Percentiles rank a stretch among this genome's conserved stretches.
Evolutionary conservation across 1,140 invertebrate species (phyloP).

Genomic region (Oryzaephilus surinamensis): DNA sequence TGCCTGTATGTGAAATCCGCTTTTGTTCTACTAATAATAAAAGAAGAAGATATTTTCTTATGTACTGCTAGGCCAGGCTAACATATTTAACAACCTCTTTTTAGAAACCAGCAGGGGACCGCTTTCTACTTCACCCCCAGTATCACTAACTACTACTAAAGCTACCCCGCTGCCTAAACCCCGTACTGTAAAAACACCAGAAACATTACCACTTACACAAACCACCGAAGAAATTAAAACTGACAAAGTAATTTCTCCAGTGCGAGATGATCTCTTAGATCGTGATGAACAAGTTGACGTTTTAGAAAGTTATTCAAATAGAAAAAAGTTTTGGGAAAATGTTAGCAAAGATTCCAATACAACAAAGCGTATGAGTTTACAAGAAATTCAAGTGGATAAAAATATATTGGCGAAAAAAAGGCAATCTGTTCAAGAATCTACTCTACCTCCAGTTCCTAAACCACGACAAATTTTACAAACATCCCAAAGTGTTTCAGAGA

Average conservation of each 20-base stretch:
- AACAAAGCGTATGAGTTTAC: constrained; percentile 26
- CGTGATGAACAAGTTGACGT: constrained; percentile 16
- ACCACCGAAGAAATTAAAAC: constrained; percentile 10
- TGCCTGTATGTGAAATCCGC: constrained; percentile 16
- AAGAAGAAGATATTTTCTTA: no score
- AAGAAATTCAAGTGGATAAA: constrained; percentile 23
- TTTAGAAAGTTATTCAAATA: constrained; percentile 34
- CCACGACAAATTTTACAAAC: constrained; percentile 29
- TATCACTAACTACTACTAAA: constrained; percentile 25
- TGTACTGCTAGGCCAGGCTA: constrained; percentile 34
- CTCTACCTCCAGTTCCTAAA: constrained; percentile 34
- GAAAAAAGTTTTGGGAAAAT: constrained; percentile 42
- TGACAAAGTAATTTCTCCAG: constrained; percentile 27
- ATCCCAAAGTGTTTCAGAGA: constrained; percentile 17
- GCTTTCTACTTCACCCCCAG: no score
- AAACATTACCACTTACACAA: constrained; percentile 14
- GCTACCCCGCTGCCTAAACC: constrained; percentile 34
- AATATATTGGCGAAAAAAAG: constrained; percentile 22
- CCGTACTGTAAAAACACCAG: constrained; percentile 11
- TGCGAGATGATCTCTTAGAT: constrained; percentile 28
- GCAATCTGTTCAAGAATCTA: constrained; percentile 28
- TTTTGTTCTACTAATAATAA: constrained; percentile 14
- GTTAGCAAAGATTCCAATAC: constrained; percentile 23
- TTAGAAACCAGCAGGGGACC: constrained; percentile 35
- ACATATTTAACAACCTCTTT: constrained; percentile 35